Base-by-base conservation (phyloP, 2,113 vertebrate genomes). In the Campylorhamphus procurvoides region DNA sequence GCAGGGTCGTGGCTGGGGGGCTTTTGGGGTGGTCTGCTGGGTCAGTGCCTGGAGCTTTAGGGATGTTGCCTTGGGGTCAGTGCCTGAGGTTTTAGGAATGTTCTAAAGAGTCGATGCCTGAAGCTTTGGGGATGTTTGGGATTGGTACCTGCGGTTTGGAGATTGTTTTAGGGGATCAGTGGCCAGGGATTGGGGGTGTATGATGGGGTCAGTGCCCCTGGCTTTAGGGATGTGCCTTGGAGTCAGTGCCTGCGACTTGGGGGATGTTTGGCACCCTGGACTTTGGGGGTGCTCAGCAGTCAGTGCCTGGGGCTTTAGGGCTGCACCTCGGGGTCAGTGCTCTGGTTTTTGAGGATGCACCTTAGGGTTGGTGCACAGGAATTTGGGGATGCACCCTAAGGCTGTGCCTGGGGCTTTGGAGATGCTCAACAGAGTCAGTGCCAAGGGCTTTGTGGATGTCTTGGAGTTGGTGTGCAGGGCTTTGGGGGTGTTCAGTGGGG, bases 1-100 rank as follows among this genome's bases (percentile, higher is more conserved):
- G 27, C 2, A 3, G 19, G 16, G 24, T 27, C 16, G 1, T 1
- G 9, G 31, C 66, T 9, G 0, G 2, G 19, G 19, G 9, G 8
- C 3, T 78, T 53, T 39, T 39, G 64, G 33, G 55, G 6, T 52
- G 55, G 8, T 37, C n/a, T 5, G 14, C 11, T 12, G 18, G 18
- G 14, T 78, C 3, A 0, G 15, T 22, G 14, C 1, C 1, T 31
- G 40, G 47, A 13, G n/a, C 14, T 68, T 82, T 53, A 29, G 46
- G 62, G 47, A 4, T 52, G 33, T 40, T 33, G 31, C 2, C 0
- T 2, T 12, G 31, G 56, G 37, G 25, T 39, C 37, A 27, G 59
- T 62, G 59, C 25, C 33, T 15, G 20, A 18, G 23, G 20, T 23
- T 58, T 37, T 14, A 24, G 29, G 14, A 11, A 8, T 64, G 31